Conservation (phyloP, 2,113 vertebrate species). For the Pluvianellus socialis region DNA sequence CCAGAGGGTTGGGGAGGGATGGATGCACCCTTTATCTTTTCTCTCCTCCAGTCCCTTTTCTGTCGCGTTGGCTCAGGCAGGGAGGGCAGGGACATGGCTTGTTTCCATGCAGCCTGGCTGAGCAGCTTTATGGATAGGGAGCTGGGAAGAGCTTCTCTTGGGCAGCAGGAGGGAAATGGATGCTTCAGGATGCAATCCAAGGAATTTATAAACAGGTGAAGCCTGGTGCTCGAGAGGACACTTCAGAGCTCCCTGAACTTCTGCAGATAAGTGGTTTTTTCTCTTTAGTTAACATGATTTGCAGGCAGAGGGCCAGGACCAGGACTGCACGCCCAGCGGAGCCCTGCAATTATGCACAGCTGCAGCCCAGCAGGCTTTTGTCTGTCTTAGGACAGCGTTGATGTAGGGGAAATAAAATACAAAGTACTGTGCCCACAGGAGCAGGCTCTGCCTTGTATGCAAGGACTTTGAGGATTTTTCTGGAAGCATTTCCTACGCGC, state of each 20-base stretch:
- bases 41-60: neutral
- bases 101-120: neutral
- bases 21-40: neutral
- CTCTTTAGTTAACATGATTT: neutral
- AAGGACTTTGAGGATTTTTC: neutral
- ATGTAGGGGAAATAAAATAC: conserved; percentile 24
- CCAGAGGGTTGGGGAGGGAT: neutral
- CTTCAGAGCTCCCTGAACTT: neutral
- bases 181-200: neutral
- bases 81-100: neutral
- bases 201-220: neutral
- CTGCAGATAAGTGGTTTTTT: neutral
- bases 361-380: neutral
- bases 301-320: neutral
- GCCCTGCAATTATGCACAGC: neutral
- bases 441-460: neutral
- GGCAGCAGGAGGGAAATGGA: neutral
- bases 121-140: neutral
- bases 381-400: neutral
- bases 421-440: neutral
- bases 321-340: neutral
- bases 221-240: neutral
- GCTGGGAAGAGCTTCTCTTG: neutral
- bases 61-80: accelerated
- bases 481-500: conserved; percentile 18